Evolutionary conservation across 35 echinoderm and acorn worm genomes (phyloP), one percentile per base, ranked within the genome.

Genomic region (Apostichopus californicus): DNA sequence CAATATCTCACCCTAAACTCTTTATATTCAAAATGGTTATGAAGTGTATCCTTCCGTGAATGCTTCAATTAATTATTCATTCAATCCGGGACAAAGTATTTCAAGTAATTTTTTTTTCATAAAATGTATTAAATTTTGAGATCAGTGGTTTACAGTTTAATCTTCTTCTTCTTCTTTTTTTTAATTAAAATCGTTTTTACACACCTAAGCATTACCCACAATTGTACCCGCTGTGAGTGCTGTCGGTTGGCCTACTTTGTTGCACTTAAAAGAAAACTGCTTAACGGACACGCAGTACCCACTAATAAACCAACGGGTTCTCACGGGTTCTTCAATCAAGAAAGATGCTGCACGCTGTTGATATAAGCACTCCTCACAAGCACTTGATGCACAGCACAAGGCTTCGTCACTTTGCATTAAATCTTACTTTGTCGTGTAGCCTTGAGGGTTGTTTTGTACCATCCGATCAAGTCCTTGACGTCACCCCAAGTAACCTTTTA

Each of bases 371-470:
- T 83, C 25, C 80, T 83, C 52, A 83, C 80, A 17, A 54, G 55
- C 5, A 83, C 80, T 83, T 56, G 8, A 83, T 83, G 52, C 55
- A 46, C 52, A 13, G n/a, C 15, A 46, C 10, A 46, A 83, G 55
- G 34, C 52, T 17, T 83, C 80, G 52, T 55, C 80, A 55, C 80
- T 83, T 83, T 55, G 55, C 46, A 83, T 83, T 83, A 56, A 83
- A 17, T 83, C 9, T 25, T 55, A n/a, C 55, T 83, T 55, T 17
- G 52, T 83, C 52, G 26, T 56, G 55, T 56, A 53, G 80, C 80
- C 55, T 55, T 56, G 46, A 56, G 80, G 80, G 64, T 68, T 68
- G 64, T 68, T 68, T 68, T 68, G 64, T 68, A 14, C 64, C 64
- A 18, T 14, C 64, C 64, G 64, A 18, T 68, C 11, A 68, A 68